A percentile compares a stretch with the other conserved stretches of the same genome.
Evolutionary conservation across 2,888 invertebrate genomes (phyloP).

Genomic region (Drosophila infuscata): DNA sequence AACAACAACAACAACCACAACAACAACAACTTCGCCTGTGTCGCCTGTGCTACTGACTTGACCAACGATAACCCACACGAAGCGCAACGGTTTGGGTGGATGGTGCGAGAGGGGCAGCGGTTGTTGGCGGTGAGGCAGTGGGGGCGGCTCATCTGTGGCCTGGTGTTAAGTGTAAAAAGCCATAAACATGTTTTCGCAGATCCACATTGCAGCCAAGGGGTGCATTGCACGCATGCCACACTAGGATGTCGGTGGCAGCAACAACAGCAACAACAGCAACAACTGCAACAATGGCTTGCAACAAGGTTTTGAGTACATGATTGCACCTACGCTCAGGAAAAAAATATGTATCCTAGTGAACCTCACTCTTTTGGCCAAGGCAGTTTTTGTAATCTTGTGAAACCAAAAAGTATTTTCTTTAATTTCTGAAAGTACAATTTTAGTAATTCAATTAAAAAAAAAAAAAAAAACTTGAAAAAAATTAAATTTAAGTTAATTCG

Average conservation of each 20-base stretch:
- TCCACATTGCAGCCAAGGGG: constrained; percentile 28
- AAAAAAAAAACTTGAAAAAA: not conserved
- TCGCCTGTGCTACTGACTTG: constrained; percentile 34
- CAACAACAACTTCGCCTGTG: constrained; percentile 1
- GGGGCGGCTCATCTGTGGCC: constrained; percentile 10
- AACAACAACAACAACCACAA: not conserved
- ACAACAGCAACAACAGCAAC: not conserved
- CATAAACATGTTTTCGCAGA: constrained; percentile 49
- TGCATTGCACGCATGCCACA: constrained; percentile 51
- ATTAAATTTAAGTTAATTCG: not conserved
- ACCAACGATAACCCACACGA: constrained; percentile 45
- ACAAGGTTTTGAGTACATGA: constrained; percentile 37
- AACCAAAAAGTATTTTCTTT: not conserved
- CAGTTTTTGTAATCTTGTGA: not conserved
- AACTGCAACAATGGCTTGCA: constrained; percentile 37
- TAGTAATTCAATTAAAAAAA: not conserved
- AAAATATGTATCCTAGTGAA: not conserved
- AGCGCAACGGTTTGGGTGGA: not conserved
- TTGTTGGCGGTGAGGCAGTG: not conserved
- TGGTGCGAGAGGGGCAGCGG: no score
- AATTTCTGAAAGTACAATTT: not conserved
- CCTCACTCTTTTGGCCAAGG: no score
- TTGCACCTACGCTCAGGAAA: constrained; percentile 14
- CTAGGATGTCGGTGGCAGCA: constrained; percentile 29
- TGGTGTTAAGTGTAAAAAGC: constrained; percentile 49